Percentiles rank a stretch among this genome's conserved stretches.
phyloP scores from a whole-genome alignment of 2,888 invertebrate species.

The Germaria angustata region DNA sequence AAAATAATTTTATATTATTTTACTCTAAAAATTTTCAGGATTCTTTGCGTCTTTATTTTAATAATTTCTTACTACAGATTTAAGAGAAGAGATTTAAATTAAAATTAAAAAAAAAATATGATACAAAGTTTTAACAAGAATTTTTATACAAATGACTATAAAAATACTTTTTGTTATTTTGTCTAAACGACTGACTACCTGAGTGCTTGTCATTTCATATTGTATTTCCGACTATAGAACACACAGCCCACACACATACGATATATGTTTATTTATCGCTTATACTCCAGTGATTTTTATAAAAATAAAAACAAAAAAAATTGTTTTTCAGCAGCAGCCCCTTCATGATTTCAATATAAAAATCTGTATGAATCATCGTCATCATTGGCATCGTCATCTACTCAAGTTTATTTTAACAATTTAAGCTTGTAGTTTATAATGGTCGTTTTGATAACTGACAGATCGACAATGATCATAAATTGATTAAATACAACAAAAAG shows the following conservation, averaged over 20 bases:
- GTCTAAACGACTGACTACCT: constrained; percentile 56
- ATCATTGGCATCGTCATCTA: constrained; percentile 30
- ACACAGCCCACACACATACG: constrained; percentile 47
- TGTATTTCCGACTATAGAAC: neutral
- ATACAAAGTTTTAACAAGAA: constrained; percentile 51
- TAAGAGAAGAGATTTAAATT: neutral
- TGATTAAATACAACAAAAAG: constrained; percentile 58
- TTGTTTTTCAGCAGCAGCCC: neutral
- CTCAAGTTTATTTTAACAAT: constrained; percentile 46
- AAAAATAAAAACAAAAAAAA: neutral
- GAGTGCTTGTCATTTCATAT: constrained; percentile 26
- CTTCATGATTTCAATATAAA: constrained; percentile 14
- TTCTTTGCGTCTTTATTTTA: neutral
- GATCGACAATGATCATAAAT: constrained; percentile 65
- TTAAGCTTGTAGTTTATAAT: constrained; percentile 56
- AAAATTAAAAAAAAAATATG: neutral
- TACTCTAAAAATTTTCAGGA: neutral
- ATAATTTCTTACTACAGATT: neutral
- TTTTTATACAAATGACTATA: constrained; percentile 28
- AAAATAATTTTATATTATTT: too few species aligned
- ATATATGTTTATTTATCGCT: constrained; percentile 1
- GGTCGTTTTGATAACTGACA: constrained; percentile 62
- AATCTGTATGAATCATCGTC: constrained; percentile 33
- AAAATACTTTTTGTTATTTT: constrained; percentile 39
- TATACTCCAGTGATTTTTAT: constrained; percentile 19